A percentile compares a stretch with the other conserved stretches of the same genome.
Evolutionary conservation across 2,113 vertebrate species (phyloP).

Genomic region (Halichoeres trimaculatus): DNA sequence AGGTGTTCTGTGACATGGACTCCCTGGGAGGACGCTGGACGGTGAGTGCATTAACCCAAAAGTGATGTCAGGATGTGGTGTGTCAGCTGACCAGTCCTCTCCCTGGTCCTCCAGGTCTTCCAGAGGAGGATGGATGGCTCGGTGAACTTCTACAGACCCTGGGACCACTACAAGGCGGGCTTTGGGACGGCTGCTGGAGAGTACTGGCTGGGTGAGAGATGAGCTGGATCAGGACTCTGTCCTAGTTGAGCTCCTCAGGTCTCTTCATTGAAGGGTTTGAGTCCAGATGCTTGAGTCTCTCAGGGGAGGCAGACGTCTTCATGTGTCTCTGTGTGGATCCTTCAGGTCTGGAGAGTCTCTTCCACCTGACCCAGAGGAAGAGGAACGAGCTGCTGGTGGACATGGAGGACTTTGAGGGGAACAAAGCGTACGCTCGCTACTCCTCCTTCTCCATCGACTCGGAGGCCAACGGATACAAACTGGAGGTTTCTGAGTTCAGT

Average conservation of each 20-base stretch:
- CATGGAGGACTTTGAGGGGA: too few relatives aligned
- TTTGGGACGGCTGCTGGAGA: conserved; percentile 49
- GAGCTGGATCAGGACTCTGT: neutral
- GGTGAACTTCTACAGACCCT: conserved; percentile 50
- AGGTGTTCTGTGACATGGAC: too few relatives aligned
- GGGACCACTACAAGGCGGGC: conserved; percentile 32
- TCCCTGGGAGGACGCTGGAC: conserved; percentile 36
- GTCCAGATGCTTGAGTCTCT: too few relatives aligned
- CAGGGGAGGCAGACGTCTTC: neutral
- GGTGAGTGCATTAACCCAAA: conserved; percentile 18
- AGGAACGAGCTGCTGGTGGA: conserved; percentile 38
- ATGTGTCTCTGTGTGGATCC: neutral
- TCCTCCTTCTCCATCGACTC: conserved; percentile 26
- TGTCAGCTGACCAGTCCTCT: neutral
- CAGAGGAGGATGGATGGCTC: too few relatives aligned
- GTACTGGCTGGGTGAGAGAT: conserved; percentile 52
- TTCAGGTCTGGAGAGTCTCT: conserved; percentile 45
- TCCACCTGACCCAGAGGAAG: neutral
- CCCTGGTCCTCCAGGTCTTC: too few relatives aligned
- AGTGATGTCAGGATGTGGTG: too few relatives aligned
- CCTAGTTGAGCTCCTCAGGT: too few relatives aligned
- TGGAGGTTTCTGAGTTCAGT: conserved; percentile 40
- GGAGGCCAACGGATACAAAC: neutral
- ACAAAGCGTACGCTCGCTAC: conserved; percentile 23
- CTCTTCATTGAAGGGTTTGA: too few relatives aligned